phyloP scores from a whole-genome alignment of 1,140 invertebrate species.

The Scaptomyza montana region DNA sequence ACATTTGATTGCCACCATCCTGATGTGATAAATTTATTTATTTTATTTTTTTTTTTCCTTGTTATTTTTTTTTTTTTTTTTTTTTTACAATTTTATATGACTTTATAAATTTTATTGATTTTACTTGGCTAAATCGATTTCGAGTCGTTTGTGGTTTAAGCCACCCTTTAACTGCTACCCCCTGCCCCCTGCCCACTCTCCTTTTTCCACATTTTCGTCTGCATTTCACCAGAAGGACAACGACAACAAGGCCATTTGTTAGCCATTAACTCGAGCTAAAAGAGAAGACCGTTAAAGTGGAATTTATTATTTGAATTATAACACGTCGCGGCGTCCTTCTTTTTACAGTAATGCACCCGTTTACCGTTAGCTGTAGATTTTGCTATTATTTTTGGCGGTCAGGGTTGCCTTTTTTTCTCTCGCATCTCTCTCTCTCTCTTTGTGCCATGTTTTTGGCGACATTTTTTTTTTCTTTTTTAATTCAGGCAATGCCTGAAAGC shows the following conservation, averaged over 20 bases:
- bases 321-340: constrained; percentile 5
- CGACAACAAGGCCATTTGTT: constrained; percentile 51
- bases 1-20: no score
- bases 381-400: constrained; percentile 36
- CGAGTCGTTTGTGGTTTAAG: background rate
- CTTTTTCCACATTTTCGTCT: background rate
- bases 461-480: constrained; percentile 50
- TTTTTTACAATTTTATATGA: constrained; percentile 54
- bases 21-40: no score
- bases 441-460: constrained; percentile 36
- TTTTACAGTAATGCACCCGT: no score
- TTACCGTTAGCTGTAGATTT: background rate
- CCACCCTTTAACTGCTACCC: constrained; percentile 3
- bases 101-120: constrained; percentile 71
- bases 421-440: no score
- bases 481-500: constrained; percentile 41
- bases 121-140: constrained; percentile 61
- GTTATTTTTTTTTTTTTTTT: constrained; percentile 38
- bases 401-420: constrained; percentile 15
- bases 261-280: constrained; percentile 34
- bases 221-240: background rate
- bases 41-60: constrained; percentile 50
- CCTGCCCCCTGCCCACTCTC: background rate
- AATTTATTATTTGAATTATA: constrained; percentile 76
- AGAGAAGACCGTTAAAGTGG: constrained; percentile 57